Evolutionary conservation across 2,888 invertebrate species (phyloP).

Genomic region (Glyphotaelius pellucidus): DNA sequence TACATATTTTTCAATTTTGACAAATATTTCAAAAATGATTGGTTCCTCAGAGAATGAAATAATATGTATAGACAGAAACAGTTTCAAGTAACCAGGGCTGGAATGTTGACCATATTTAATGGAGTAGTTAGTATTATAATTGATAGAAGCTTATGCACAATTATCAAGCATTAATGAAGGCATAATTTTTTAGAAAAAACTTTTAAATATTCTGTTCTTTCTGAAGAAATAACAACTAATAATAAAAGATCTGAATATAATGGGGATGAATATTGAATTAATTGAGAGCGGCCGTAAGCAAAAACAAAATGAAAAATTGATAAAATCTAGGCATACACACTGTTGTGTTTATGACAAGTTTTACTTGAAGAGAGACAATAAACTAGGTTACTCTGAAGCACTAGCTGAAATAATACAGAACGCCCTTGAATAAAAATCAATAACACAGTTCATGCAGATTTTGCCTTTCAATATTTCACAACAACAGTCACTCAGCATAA

Average conservation of each 20-base stretch:
- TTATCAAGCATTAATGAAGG: neutral
- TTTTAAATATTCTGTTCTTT: neutral
- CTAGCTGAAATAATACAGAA: neutral
- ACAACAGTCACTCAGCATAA: too few species aligned
- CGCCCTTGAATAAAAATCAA: neutral
- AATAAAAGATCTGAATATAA: neutral
- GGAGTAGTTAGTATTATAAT: neutral
- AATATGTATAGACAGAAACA: too few species aligned
- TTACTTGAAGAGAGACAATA: neutral
- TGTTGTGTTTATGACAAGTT: neutral
- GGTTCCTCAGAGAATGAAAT: too few species aligned
- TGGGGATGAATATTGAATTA: neutral
- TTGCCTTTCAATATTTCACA: neutral
- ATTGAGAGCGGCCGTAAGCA: neutral
- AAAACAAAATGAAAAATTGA: neutral
- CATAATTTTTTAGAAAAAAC: neutral
- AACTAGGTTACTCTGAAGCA: neutral
- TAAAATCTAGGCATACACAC: neutral
- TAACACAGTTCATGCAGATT: neutral
- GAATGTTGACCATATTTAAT: too few species aligned
- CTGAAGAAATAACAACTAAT: neutral
- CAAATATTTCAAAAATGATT: too few species aligned
- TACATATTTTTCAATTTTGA: too few species aligned
- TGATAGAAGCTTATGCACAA: neutral
- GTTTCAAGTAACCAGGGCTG: too few species aligned